These are phyloP conservation scores for Opisthocomus hoazin DNA, from an alignment of 2,113 vertebrate genomes.

Conservation along the genomic window DNA sequence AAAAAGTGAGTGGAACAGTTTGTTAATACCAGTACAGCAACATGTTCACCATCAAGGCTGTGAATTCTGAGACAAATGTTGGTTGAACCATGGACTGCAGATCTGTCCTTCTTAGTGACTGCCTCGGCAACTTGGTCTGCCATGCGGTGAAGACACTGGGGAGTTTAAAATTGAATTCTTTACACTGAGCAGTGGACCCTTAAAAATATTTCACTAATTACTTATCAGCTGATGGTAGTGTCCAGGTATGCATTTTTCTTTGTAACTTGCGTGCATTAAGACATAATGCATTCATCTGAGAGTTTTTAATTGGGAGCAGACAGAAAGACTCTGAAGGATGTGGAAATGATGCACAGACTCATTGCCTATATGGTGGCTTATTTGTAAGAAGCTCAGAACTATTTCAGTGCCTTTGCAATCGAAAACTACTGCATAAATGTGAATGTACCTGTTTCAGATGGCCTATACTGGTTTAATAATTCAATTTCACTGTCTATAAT, in stretches of 20 bases:
- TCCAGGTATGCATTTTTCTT: slow-evolving; percentile 38
- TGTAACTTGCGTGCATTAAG: background rate
- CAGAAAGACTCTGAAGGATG: slow-evolving; percentile 15
- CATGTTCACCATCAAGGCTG: background rate
- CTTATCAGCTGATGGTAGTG: slow-evolving; percentile 14
- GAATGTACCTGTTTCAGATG: slow-evolving; percentile 42
- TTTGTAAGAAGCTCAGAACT: slow-evolving; percentile 54
- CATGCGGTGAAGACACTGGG: background rate
- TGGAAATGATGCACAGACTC: background rate
- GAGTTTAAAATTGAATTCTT: slow-evolving; percentile 28
- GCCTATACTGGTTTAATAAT: background rate
- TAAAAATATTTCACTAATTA: background rate
- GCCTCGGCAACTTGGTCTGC: background rate
- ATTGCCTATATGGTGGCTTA: slow-evolving; percentile 15
- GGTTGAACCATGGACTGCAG: background rate
- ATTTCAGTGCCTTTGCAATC: slow-evolving; percentile 77
- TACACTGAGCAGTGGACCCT: background rate
- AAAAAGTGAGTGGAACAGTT: background rate
- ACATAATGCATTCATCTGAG: background rate
- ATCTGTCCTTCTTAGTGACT: background rate
- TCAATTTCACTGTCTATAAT: background rate
- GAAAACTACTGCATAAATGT: slow-evolving; percentile 53
- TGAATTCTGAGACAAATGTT: background rate
- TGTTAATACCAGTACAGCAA: background rate
- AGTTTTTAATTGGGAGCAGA: slow-evolving; percentile 11